Evolutionary conservation across 2,797 vertebrate species (phyloP).

Genomic region (Ispidina lecontei): DNA sequence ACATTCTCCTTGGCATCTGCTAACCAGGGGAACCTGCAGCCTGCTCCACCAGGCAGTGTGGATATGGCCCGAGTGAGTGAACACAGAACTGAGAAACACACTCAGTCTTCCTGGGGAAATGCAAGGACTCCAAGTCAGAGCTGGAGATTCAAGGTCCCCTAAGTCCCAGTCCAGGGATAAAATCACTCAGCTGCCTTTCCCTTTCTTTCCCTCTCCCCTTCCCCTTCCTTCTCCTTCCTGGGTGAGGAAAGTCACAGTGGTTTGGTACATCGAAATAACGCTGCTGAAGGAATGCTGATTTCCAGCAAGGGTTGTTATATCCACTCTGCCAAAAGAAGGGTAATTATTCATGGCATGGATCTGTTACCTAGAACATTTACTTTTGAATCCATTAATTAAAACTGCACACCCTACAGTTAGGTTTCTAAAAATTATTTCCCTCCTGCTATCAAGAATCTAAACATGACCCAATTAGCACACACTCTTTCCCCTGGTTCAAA

Average conservation of each 20-base stretch:
- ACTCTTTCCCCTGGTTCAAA: not conserved
- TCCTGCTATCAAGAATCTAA: not conserved
- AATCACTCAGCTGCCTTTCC: not conserved
- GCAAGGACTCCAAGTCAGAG: not conserved
- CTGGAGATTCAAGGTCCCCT: not conserved
- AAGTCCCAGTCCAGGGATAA: rapidly evolving
- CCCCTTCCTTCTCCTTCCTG: not conserved
- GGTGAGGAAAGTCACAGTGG: not conserved
- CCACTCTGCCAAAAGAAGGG: not conserved
- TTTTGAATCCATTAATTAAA: constrained; percentile 13
- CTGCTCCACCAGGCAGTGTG: not conserved
- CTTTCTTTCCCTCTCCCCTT: not conserved
- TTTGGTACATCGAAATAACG: not conserved
- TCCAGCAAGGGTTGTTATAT: not conserved
- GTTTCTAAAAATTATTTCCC: not conserved
- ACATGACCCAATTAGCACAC: not conserved
- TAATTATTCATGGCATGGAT: not conserved
- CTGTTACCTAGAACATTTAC: not conserved
- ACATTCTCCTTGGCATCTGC: not conserved
- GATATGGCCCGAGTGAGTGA: rapidly evolving
- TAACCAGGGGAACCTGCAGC: not conserved
- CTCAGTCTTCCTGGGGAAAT: not conserved
- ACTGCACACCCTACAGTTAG: not conserved
- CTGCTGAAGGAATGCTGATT: not conserved
- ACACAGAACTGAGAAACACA: not conserved